A percentile compares a stretch with the other conserved stretches of the same genome.
phyloP scores from a whole-genome alignment of 2,797 vertebrate species.

The Rhadinocentrus ornatus region DNA sequence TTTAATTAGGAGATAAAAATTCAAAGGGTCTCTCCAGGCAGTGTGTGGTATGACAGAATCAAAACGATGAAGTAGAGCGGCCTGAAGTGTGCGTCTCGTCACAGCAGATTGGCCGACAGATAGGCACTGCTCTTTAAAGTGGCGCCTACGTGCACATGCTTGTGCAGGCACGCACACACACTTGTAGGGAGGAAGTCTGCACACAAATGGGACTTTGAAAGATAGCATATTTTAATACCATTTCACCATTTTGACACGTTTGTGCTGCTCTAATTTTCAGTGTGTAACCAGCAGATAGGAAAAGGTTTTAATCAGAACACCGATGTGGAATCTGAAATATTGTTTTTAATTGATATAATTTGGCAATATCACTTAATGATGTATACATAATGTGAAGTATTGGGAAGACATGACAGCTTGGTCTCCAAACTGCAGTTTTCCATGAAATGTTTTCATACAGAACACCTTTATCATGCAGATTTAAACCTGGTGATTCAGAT shows the following conservation, averaged over 20 bases:
- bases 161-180: slow-evolving; percentile 28
- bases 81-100: slow-evolving; percentile 80
- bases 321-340: slow-evolving; percentile 54
- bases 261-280: slow-evolving; percentile 70
- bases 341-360: slow-evolving; percentile 59
- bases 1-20: slow-evolving; percentile 89
- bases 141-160: slow-evolving; percentile 58
- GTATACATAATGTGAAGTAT: slow-evolving; percentile 34
- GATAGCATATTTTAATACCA: slow-evolving; percentile 75
- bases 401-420: slow-evolving; percentile 10
- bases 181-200: slow-evolving; percentile 30
- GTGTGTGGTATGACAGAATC: slow-evolving; percentile 86
- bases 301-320: slow-evolving; percentile 66
- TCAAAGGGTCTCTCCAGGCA: slow-evolving; percentile 85
- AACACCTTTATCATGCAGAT: slow-evolving; percentile 34
- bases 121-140: slow-evolving; percentile 81
- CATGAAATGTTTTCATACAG: slow-evolving; percentile 34
- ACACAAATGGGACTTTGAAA: slow-evolving; percentile 67
- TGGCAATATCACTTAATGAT: slow-evolving; percentile 31
- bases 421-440: slow-evolving; percentile 25
- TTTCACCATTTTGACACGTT: slow-evolving; percentile 73
- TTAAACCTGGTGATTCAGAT: slow-evolving; percentile 66
- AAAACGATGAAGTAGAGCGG: slow-evolving; percentile 81
- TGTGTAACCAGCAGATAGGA: slow-evolving; percentile 51
- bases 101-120: slow-evolving; percentile 81